Percentiles rank a stretch among this genome's conserved stretches.
phyloP scores from a whole-genome alignment of 2,797 vertebrate species.

The Menidia menidia region DNA sequence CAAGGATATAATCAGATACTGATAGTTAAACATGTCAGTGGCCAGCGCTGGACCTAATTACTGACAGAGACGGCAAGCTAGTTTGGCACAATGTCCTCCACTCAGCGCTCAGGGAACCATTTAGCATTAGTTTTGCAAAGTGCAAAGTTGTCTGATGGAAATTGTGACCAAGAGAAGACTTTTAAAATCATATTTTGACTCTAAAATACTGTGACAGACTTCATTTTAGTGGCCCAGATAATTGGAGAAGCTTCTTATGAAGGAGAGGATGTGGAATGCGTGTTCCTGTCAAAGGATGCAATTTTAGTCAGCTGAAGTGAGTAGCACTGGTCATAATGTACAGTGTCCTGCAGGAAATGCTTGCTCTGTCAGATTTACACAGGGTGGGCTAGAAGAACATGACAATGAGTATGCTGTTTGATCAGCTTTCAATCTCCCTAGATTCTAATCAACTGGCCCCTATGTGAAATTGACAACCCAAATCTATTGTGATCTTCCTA shows the following conservation, averaged over 20 bases:
- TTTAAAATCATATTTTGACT: background rate
- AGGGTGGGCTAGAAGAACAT: background rate
- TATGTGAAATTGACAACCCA: too few relatives aligned
- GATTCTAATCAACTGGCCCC: too few relatives aligned
- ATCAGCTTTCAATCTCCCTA: background rate
- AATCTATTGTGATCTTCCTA: too few relatives aligned
- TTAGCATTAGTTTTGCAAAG: background rate
- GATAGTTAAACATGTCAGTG: background rate
- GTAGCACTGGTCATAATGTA: background rate
- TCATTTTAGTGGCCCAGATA: background rate
- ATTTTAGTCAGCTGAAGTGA: background rate
- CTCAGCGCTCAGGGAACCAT: background rate
- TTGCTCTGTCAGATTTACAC: background rate
- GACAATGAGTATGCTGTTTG: background rate
- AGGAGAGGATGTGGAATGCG: background rate
- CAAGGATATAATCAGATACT: background rate
- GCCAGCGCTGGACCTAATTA: background rate
- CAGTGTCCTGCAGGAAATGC: too few relatives aligned
- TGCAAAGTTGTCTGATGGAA: background rate
- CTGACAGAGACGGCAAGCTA: background rate
- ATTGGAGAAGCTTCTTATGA: background rate
- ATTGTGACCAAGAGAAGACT: background rate
- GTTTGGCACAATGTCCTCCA: background rate
- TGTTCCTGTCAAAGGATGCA: background rate
- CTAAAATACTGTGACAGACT: background rate